Base-by-base conservation (phyloP, 1,140 invertebrate genomes). In the Lasioglossum albipes region DNA sequence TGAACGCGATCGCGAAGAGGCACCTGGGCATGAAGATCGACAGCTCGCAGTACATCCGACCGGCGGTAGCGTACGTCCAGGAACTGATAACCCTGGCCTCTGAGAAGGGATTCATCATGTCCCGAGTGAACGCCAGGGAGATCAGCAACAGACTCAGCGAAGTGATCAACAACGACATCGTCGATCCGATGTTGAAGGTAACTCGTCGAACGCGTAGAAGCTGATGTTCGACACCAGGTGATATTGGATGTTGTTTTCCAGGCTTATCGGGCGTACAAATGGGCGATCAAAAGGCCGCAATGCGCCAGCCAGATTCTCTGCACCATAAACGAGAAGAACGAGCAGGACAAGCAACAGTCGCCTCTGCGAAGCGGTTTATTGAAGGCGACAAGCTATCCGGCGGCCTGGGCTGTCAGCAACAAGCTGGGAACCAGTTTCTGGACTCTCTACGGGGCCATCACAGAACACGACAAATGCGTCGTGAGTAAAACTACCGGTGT, bases 251-350 rank as follows among this genome's bases (percentile, higher is more conserved):
- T 78, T 10, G 2, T 49, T 71, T 68, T 79, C 2, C 27, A 93
- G 93, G 89, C 96, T 13, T 96, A 96, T 90, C 91, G 96, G 72
- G 96, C 96, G 7, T 97, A 97, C 89, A 94, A 95, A 86, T 97
- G 96, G 93, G 95, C 95, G 4, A 93, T 94, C 10, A 94, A 95
- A 81, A 93, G 94, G 52, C 96, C 96, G 31, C 94, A 95, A 66
- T 97, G 97, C 91, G 96, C 96, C 82, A 95, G 94, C 77, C 96
- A 97, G 87, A 95, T 97, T 27, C 94, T 97, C 79, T 97, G 97
- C 89, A 91, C 96, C 13, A 95, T 97, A 16, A 97, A 97, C 87
- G 93, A 95, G 84, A 95, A 95, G 57, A 87, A 81, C 36, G 88
- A 91, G 7, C 79, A 89, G 22, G 75, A 87, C 12, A 64, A 31